Conservation (phyloP, 2,888 invertebrate genomes). For the Papilio elwesi region DNA sequence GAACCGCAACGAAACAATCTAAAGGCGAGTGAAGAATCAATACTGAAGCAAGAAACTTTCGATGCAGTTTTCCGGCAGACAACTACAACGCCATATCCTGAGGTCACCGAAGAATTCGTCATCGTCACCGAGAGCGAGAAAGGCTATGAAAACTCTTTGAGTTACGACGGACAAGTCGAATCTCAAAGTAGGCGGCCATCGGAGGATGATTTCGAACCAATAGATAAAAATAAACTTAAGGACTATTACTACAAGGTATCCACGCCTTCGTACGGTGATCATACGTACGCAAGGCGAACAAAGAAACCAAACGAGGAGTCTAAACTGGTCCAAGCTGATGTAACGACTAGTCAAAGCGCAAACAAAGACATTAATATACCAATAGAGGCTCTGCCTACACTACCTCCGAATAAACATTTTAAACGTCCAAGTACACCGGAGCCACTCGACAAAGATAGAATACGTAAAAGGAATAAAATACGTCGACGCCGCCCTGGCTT, state of each 20-base stretch:
- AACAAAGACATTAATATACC: conserved; percentile 60
- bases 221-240: conserved; percentile 73
- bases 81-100: conserved; percentile 61
- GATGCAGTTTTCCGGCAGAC: conserved; percentile 58
- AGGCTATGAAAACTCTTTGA: conserved; percentile 73
- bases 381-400: conserved; percentile 71
- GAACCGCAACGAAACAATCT: conserved; percentile 59
- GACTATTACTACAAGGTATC: conserved; percentile 79
- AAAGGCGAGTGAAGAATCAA: conserved; percentile 61
- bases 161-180: conserved; percentile 72
- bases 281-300: conserved; percentile 65
- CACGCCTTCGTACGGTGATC: conserved; percentile 69
- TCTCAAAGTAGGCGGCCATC: conserved; percentile 77
- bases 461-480: conserved; percentile 76
- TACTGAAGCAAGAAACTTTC: conserved; percentile 58
- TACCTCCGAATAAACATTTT: conserved; percentile 77
- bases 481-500: conserved; percentile 75
- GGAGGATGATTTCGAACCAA: conserved; percentile 78
- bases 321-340: conserved; percentile 52
- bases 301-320: conserved; percentile 68
- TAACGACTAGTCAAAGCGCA: conserved; percentile 53
- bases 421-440: conserved; percentile 66
- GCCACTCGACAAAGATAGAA: conserved; percentile 67
- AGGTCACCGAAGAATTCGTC: conserved; percentile 71
- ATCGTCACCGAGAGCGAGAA: conserved; percentile 76